These are phyloP conservation scores for Lithophane semibrunnea DNA, from an alignment of 2,888 invertebrate species.

Conservation along the genomic window DNA sequence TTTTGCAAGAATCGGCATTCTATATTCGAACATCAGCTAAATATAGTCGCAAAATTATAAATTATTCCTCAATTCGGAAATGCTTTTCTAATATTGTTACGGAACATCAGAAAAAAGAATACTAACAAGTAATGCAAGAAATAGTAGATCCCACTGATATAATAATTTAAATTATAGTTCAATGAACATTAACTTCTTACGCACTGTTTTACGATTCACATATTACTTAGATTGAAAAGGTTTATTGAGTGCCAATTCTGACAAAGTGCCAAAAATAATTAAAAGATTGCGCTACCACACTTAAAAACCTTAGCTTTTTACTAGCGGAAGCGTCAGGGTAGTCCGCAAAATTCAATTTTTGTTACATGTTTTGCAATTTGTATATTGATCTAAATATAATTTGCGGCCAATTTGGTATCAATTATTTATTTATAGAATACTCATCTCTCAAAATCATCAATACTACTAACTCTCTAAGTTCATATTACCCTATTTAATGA, in stretches of 20 bases:
- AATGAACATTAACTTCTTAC: neutral
- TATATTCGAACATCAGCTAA: neutral
- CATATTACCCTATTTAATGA: too few species aligned
- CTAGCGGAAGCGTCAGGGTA: too few species aligned
- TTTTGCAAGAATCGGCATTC: neutral
- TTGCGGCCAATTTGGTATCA: too few species aligned
- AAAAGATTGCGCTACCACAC: slow-evolving; percentile 8
- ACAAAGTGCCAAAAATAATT: slow-evolving; percentile 14
- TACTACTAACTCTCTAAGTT: too few species aligned
- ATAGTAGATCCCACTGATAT: neutral
- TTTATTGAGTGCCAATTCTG: slow-evolving; percentile 28
- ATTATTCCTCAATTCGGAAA: neutral
- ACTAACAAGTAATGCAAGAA: neutral
- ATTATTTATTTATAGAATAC: too few species aligned
- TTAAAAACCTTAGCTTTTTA: slow-evolving; percentile 10
- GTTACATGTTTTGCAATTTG: too few species aligned
- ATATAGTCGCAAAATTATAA: neutral
- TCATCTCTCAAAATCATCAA: too few species aligned
- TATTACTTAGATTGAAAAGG: neutral
- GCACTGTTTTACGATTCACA: neutral
- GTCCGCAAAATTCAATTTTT: too few species aligned
- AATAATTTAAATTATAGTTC: neutral
- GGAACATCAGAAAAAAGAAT: neutral
- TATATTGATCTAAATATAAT: too few species aligned
- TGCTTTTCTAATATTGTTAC: neutral